Percentiles rank a stretch among this genome's conserved stretches.
Evolutionary conservation across 2,888 invertebrate genomes (phyloP).

Genomic region (Brachypalpus laphriformis): DNA sequence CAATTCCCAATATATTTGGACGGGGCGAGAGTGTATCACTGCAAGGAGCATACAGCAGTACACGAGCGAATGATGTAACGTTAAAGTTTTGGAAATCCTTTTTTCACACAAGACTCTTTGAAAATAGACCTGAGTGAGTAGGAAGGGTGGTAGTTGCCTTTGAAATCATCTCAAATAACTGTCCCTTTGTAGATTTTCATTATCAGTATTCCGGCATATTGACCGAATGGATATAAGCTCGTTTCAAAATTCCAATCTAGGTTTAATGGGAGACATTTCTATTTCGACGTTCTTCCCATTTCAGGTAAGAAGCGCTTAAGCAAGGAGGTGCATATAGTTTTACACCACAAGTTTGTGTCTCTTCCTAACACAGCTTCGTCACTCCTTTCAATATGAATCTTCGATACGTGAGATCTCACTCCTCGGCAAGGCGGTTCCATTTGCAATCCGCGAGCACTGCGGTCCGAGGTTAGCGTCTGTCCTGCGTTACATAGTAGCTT

Average conservation of each 20-base stretch:
- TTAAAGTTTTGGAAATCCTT: conserved; percentile 93
- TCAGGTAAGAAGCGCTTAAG: conserved; percentile 76
- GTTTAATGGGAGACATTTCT: conserved; percentile 90
- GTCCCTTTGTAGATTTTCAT: conserved; percentile 85
- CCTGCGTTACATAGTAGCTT: conserved; percentile 89
- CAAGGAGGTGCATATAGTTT: neutral
- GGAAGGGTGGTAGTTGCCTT: neutral
- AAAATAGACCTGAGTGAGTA: conserved; percentile 86
- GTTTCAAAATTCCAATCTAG: conserved; percentile 91
- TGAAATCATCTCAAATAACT: neutral
- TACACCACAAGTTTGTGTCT: no score
- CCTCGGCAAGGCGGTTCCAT: conserved; percentile 89
- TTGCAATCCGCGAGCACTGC: conserved; percentile 91
- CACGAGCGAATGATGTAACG: conserved; percentile 91
- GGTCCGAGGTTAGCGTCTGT: conserved; percentile 96
- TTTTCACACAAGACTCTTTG: conserved; percentile 86
- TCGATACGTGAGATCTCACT: conserved; percentile 91
- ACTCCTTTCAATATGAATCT: conserved; percentile 95
- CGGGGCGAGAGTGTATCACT: conserved; percentile 92
- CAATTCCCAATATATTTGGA: conserved; percentile 93
- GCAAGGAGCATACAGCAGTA: conserved; percentile 93
- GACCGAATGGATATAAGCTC: conserved; percentile 83
- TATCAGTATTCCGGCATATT: conserved; percentile 88
- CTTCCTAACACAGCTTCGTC: conserved; percentile 86
- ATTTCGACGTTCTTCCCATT: conserved; percentile 85